Evolutionary conservation across 2,888 invertebrate genomes (phyloP).

Genomic region (Hirtodrosophila trivittata): DNA sequence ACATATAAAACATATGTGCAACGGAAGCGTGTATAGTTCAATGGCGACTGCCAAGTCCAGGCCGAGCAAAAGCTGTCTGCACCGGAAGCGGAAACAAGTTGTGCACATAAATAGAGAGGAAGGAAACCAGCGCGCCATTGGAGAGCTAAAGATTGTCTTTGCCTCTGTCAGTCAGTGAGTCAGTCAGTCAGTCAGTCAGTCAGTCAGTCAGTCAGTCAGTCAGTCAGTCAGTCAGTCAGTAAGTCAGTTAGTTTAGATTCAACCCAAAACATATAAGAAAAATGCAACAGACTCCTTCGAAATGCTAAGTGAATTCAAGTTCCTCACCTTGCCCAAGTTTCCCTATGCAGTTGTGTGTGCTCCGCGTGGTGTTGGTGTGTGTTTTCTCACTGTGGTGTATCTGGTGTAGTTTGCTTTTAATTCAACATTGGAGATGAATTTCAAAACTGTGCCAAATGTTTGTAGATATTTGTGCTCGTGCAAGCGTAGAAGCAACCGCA

Average conservation of each 20-base stretch:
- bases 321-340: too few species aligned
- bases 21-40: constrained; percentile 47
- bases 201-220: constrained; percentile 1
- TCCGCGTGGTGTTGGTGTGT: too few species aligned
- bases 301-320: too few species aligned
- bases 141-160: constrained; percentile 42
- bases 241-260: too few species aligned
- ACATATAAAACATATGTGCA: constrained; percentile 11
- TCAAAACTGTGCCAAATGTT: constrained; percentile 62
- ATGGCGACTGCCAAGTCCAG: constrained; percentile 51
- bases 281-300: constrained; percentile 14
- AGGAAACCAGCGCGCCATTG: constrained; percentile 58
- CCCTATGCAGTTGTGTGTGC: too few species aligned
- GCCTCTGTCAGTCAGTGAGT: constrained; percentile 12
- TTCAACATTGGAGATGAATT: constrained; percentile 60
- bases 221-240: neutral
- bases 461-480: constrained; percentile 32
- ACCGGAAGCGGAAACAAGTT: constrained; percentile 70
- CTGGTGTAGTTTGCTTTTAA: constrained; percentile 56
- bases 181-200: constrained; percentile 23
- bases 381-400: too few species aligned
- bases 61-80: constrained; percentile 67
- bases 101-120: constrained; percentile 65
- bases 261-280: too few species aligned
- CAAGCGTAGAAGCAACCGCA: constrained; percentile 21